Base-by-base conservation (phyloP, 1,140 invertebrate genomes). In the Saccostrea echinata region DNA sequence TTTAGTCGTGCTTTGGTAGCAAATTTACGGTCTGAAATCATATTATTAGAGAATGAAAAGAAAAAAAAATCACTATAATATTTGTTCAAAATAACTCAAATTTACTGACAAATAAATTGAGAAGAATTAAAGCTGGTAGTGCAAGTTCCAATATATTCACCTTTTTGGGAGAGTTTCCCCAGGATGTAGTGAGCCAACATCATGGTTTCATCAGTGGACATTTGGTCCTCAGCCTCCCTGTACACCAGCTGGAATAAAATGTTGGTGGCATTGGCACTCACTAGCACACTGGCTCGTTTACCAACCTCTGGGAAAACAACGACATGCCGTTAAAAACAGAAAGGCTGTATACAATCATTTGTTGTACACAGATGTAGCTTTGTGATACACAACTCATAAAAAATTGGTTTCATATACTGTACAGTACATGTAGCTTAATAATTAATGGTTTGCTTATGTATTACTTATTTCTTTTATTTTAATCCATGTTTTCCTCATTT, bases 1-100 rank as follows among this genome's bases (percentile, higher is more conserved):
- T 92, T 92, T 76, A 94, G 86, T 71, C 94, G 84, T 13, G 93
- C 94, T 89, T 94, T 94, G 64, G 94, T 90, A 33, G 93, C 92
- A 93, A 95, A 94, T 86, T 94, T 94, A 11, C 93, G 88, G 91
- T 95, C 94, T 95, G 91, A 83, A 92, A 92, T 64, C 57, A 81
- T 53, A 83, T 84, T 83, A 64, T n/a, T 68, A 61, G 55, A 61
- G 55, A 61, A n/a, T 18, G 6, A 61, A 21, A 6, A 61, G 55
- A 61, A 3, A 6, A 61, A 16, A 61, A 3, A 61, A 61, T n/a
- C 55, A 18, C n/a, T 18, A 21, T 6, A 61, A 61, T 18, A 16
- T 12, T 57, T 18, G 16, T 6, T 61, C 4, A 61, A 18, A 61
- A 61, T 6, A 21, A 61, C 0, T 61, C 18, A 18, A 18, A 57